Evolutionary conservation across 2,888 invertebrate genomes (phyloP), one percentile per base, ranked within the genome.

Genomic region (Sarcophaga rosellei): DNA sequence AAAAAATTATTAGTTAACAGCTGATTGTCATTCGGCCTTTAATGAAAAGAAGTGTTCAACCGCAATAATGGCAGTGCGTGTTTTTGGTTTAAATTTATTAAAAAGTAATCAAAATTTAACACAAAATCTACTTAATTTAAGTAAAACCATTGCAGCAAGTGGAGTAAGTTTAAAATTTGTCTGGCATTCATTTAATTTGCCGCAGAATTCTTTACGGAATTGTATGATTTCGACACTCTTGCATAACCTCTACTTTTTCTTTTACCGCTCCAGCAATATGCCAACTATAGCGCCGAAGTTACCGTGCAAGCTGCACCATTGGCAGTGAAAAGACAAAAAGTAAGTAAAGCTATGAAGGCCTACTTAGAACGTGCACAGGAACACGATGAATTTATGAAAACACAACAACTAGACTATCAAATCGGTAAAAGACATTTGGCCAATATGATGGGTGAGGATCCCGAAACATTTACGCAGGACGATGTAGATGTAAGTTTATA

Each of bases 381-480:
- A 90, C 96, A 98, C 91, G 96, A 98, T 91, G 95, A 95, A 86
- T 97, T 98, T 91, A 97, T 99, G 95, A 95, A 95, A 90, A 95
- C 95, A 87, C 96, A 98, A 93, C 94, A 95, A 73, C 93, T 95
- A 15, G 97, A 98, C 90, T 99, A 95, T 93, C 96, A 97, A 92
- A 96, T 98, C 90, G 99, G 99, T 20, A 98, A 97, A 92, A 94
- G 99, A 53, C 99, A 99, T 94, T 95, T 99, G 87, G 99, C 99
- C 0, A 99, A 99, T 92, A 99, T 99, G 96, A 99, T 99, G 99
- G 99, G 99, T 0, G 96, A 96, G 93, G 97, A 99, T 94, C 96
- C 97, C 0, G 97, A 98, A 90, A 95, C 95, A 0, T 97, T 99
- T 91, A 96, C 97, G 0, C 97, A 99, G 91, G 95, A 95, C 78